Conservation (phyloP, 2,113 vertebrate species). For the Tylochromis polylepis region DNA sequence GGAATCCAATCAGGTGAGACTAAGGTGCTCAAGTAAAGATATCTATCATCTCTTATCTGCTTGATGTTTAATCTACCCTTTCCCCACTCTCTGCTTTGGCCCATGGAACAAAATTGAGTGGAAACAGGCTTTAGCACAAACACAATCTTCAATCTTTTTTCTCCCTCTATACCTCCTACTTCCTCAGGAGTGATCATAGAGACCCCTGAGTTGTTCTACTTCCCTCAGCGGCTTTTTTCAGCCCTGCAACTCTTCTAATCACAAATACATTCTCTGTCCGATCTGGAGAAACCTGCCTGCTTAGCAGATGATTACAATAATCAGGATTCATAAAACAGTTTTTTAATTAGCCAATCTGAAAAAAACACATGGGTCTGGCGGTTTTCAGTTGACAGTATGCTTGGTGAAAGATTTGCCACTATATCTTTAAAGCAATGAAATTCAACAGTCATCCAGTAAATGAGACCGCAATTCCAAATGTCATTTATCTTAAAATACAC, state of each 20-base stretch:
- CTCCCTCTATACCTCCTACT: background rate
- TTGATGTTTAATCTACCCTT: conserved; percentile 41
- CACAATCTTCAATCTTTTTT: conserved; percentile 10
- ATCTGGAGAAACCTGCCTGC: conserved; percentile 27
- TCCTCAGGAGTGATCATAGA: conserved; percentile 26
- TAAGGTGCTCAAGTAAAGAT: conserved; percentile 19
- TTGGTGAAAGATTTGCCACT: rapidly evolving
- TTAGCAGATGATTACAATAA: conserved; percentile 33
- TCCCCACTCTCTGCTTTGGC: background rate
- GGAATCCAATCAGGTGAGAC: conserved; percentile 22
- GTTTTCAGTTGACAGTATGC: background rate
- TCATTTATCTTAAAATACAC: background rate
- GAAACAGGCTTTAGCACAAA: conserved; percentile 9
- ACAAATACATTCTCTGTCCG: conserved; percentile 60
- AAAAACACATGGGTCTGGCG: background rate
- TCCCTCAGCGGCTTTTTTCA: conserved; percentile 14
- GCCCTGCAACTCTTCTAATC: conserved; percentile 46
- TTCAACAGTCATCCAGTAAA: background rate
- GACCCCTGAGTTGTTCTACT: conserved; percentile 11
- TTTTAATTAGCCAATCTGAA: conserved; percentile 55
- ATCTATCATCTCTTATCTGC: conserved; percentile 40
- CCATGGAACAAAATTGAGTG: background rate
- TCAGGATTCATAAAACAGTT: conserved; percentile 55
- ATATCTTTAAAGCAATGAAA: background rate
- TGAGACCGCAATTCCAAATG: background rate